Evolutionary conservation across 2,888 invertebrate genomes (phyloP), one percentile per base, ranked within the genome.

Genomic region (Galerucella nymphaeae): DNA sequence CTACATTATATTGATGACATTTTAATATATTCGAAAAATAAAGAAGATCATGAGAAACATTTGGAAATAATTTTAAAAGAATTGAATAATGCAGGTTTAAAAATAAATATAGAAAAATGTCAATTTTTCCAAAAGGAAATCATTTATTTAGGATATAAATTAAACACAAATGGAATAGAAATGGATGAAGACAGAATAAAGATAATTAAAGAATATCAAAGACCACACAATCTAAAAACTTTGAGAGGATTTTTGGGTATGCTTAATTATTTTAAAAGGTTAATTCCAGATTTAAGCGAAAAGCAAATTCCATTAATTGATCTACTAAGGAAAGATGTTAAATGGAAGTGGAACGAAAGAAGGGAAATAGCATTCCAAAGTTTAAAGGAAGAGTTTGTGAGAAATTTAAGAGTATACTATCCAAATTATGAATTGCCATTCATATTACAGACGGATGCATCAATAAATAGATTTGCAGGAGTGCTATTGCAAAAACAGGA

Each of bases 401-500:
- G 18, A 59, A 18, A 59, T 20, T 38, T 59, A 11, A 38, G 5
- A 42, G 42, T 42, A 42, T 42, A 13, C 13, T 13, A 42, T 42
- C 42, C 42, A 11, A 42, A 11, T n/a, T 30, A 59, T 11, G 14
- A 16, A 20, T 10, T n/a, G n/a, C 38, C 59, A 23, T 59, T 59
- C 48, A 64, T 64, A 64, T 42, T 64, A 45, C 16, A 45, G n/a
- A 48, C 64, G 9, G 64, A 64, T 64, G 53, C 64, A 20, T 64
- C 64, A 3, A 42, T 48, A 45, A 45, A 64, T 20, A 48, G 16
- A 64, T 48, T 63, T 63, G 53, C 11, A 16, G 63, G 48, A 45
- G 63, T 66, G 53, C 30, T 66, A 14, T 30, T 66, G 53, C 66
- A 66, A 66, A 30, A 53, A 14, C 53, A 66, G 53, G 55, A 66